phyloP scores from a whole-genome alignment of 2,888 invertebrate species.

The Oithona nana region DNA sequence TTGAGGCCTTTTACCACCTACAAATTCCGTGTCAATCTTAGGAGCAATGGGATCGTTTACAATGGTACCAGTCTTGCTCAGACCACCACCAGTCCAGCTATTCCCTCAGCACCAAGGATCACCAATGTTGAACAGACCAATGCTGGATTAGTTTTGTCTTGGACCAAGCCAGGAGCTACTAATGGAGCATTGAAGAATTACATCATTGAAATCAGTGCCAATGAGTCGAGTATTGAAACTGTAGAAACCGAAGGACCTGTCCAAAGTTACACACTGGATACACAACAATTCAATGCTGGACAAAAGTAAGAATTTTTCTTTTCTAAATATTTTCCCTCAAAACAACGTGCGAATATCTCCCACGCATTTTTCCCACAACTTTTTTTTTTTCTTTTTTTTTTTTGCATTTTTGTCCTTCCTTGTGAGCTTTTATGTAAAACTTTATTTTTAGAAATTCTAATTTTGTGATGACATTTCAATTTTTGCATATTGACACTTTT shows the following conservation, averaged over 20 bases:
- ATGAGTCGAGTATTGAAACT: neutral
- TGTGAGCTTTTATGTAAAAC: too few species aligned
- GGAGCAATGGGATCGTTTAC: constrained; percentile 36
- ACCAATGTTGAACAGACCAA: constrained; percentile 42
- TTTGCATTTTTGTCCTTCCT: too few species aligned
- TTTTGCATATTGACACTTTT: too few species aligned
- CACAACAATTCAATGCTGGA: neutral
- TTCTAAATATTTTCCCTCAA: too few species aligned
- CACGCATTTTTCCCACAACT: too few species aligned
- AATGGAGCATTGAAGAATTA: constrained; percentile 44
- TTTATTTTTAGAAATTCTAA: too few species aligned
- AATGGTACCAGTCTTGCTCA: constrained; percentile 38
- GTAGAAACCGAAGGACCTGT: neutral
- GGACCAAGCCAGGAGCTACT: constrained; percentile 44
- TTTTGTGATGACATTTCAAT: too few species aligned
- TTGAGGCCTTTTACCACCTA: constrained; percentile 52
- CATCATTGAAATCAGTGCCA: constrained; percentile 31
- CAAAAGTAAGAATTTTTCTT: too few species aligned
- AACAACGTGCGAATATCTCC: too few species aligned
- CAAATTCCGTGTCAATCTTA: constrained; percentile 55
- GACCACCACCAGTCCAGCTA: constrained; percentile 25
- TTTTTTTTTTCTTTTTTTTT: too few species aligned
- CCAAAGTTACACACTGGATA: neutral
- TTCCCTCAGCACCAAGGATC: constrained; percentile 47
- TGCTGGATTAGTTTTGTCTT: constrained; percentile 38